phyloP scores from a whole-genome alignment of 2,797 vertebrate species.

The Pogoniulus pusillus region DNA sequence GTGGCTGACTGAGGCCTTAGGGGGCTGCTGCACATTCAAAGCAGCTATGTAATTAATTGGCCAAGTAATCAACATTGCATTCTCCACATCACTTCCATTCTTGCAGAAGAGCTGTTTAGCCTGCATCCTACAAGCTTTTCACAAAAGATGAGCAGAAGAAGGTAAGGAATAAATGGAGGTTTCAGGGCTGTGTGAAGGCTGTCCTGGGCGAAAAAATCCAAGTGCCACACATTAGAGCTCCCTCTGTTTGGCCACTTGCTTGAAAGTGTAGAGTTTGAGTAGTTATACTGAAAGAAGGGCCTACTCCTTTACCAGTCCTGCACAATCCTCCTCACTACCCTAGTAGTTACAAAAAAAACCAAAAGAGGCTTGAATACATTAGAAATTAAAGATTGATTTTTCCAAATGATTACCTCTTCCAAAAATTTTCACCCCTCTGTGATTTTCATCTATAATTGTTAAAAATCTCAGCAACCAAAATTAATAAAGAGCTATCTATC shows the following conservation, averaged over 20 bases:
- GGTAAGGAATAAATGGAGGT: background rate
- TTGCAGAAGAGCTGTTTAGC: background rate
- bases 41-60: background rate
- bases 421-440: background rate
- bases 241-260: background rate
- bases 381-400: background rate
- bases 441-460: background rate
- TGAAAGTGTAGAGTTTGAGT: background rate
- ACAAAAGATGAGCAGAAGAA: background rate
- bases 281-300: background rate
- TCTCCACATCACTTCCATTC: background rate
- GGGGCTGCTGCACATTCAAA: background rate
- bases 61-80: background rate
- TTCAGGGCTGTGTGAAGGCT: background rate
- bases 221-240: background rate
- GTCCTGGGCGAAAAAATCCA: background rate
- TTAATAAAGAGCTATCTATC: background rate
- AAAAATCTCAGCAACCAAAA: background rate
- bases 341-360: background rate
- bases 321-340: background rate
- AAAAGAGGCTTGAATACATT: background rate
- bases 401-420: background rate
- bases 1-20: background rate
- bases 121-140: background rate
- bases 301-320: background rate